Conservation (phyloP, 2,888 invertebrate genomes). For the Pyrgus malvae region DNA sequence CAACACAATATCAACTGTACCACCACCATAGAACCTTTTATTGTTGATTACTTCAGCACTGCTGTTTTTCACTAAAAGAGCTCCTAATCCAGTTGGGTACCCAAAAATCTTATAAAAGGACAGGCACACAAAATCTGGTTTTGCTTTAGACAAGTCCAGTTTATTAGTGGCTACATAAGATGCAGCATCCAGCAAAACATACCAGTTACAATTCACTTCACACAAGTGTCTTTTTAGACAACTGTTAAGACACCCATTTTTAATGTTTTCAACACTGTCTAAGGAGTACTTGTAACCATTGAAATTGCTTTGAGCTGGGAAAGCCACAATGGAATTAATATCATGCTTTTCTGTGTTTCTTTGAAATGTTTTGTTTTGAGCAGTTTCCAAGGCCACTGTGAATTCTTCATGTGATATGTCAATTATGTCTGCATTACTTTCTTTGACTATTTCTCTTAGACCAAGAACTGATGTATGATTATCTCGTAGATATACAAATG, state of each 20-base stretch:
- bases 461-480: slow-evolving; percentile 98
- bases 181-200: slow-evolving; percentile 93
- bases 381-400: slow-evolving; percentile 53
- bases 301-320: slow-evolving; percentile 97
- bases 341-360: slow-evolving; percentile 44
- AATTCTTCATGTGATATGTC: slow-evolving; percentile 83
- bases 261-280: slow-evolving; percentile 84
- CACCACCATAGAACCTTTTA: slow-evolving; percentile 95
- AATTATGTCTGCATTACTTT: slow-evolving; percentile 77
- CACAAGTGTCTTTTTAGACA: slow-evolving; percentile 59
- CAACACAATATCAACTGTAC: slow-evolving; percentile 93
- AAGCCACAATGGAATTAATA: slow-evolving; percentile 85
- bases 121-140: slow-evolving; percentile 94
- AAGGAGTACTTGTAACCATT: slow-evolving; percentile 95
- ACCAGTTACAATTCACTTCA: slow-evolving; percentile 82
- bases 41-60: slow-evolving; percentile 81
- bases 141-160: slow-evolving; percentile 86
- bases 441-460: slow-evolving; percentile 88
- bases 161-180: slow-evolving; percentile 88
- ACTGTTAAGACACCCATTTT: slow-evolving; percentile 80
- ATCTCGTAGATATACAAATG: slow-evolving; percentile 91
- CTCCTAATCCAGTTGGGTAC: slow-evolving; percentile 97
- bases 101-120: slow-evolving; percentile 99
- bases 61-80: slow-evolving; percentile 88
- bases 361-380: slow-evolving; percentile 27